Percentiles rank a stretch among this genome's conserved stretches.
These are phyloP conservation scores for Oxyteleia sp. DNA, from an alignment of 2,888 invertebrate species.

Conservation along the genomic window DNA sequence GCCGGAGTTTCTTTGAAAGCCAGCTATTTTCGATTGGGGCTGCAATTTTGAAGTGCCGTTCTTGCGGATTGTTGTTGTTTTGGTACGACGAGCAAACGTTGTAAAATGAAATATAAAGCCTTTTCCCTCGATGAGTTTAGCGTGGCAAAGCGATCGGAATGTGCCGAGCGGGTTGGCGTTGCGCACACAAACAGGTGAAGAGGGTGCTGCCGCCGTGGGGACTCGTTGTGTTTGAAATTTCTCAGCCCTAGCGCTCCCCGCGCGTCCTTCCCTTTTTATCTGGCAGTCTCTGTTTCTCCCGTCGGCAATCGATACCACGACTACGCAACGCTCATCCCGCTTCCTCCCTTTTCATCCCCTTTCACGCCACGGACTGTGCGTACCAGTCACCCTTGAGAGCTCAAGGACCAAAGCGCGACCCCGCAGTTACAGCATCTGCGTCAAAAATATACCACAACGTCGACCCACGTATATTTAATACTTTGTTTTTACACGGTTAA, in stretches of 20 bases:
- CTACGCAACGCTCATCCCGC: constrained; percentile 45
- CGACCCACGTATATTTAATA: background rate
- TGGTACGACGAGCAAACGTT: background rate
- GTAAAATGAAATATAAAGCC: background rate
- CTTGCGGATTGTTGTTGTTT: background rate
- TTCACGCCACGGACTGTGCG: constrained; percentile 37
- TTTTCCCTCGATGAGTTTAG: background rate
- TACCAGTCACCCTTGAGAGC: constrained; percentile 44
- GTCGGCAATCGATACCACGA: constrained; percentile 45
- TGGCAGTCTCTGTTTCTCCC: constrained; percentile 29
- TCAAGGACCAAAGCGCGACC: constrained; percentile 47
- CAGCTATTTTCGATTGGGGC: too few species aligned
- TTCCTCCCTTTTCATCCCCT: constrained; percentile 45
- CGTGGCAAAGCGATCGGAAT: constrained; percentile 26
- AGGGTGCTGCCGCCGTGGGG: constrained; percentile 53
- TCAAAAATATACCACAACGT: constrained; percentile 26
- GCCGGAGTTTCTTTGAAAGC: too few species aligned
- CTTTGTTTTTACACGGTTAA: background rate
- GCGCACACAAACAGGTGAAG: constrained; percentile 49
- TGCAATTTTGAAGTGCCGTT: background rate
- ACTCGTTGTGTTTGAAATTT: constrained; percentile 38
- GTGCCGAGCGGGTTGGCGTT: background rate
- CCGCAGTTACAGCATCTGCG: constrained; percentile 44
- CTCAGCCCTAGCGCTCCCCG: constrained; percentile 12
- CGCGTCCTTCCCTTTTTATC: constrained; percentile 26